Evolutionary conservation across 2,888 invertebrate species (phyloP).

Genomic region (Mimas tiliae): DNA sequence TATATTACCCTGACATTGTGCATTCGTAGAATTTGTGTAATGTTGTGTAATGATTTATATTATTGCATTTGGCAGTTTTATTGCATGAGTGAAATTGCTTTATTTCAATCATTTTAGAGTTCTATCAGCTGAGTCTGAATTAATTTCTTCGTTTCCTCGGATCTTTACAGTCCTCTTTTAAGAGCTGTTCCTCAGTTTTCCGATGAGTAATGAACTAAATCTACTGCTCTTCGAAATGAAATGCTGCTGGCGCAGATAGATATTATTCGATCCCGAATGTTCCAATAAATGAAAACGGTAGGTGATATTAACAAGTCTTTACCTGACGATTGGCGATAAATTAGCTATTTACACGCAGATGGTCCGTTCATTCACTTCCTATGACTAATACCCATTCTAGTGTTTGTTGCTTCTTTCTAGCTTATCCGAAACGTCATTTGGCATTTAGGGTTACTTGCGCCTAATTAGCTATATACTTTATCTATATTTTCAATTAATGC

Average conservation of each 20-base stretch:
- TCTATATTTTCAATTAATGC: too few species aligned
- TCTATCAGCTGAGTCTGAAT: too few species aligned
- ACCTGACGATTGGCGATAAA: not conserved
- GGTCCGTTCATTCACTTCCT: not conserved
- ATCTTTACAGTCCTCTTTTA: too few species aligned
- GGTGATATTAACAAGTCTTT: not conserved
- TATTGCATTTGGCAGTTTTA: conserved; percentile 9
- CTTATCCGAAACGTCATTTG: not conserved
- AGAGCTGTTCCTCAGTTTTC: not conserved
- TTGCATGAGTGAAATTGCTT: not conserved
- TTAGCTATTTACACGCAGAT: not conserved
- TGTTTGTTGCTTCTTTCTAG: not conserved
- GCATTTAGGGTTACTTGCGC: not conserved
- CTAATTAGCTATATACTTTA: not conserved
- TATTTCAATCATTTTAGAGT: not conserved
- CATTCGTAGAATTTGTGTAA: conserved; percentile 2
- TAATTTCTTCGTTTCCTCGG: too few species aligned
- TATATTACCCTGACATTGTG: conserved; percentile 19
- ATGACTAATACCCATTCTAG: not conserved
- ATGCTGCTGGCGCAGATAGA: too few species aligned
- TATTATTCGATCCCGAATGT: not conserved
- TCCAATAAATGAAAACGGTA: not conserved
- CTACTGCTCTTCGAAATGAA: not conserved
- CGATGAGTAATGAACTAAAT: not conserved
- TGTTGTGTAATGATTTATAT: conserved; percentile 12